Percentiles rank a stretch among this genome's conserved stretches.
Conservation (phyloP, 2,888 invertebrate species). For the Molorchus minor region DNA sequence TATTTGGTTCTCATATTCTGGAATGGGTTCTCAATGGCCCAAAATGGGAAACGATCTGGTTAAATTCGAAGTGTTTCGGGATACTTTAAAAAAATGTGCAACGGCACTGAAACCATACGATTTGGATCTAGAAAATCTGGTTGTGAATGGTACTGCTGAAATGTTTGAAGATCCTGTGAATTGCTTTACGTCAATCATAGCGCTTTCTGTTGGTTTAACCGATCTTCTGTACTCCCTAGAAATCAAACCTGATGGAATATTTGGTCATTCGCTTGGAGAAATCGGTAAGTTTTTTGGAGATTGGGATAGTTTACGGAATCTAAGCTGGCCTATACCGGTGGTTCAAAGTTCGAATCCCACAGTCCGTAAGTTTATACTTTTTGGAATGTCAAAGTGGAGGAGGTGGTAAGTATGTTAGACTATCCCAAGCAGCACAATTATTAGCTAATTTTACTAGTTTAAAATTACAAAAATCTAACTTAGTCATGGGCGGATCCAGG, state of each 20-base stretch:
- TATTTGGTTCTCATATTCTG: slow-evolving; percentile 73
- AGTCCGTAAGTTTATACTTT: too few species aligned
- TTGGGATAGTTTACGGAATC: too few species aligned
- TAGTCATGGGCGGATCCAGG: too few species aligned
- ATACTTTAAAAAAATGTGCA: slow-evolving; percentile 66
- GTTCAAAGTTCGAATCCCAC: too few species aligned
- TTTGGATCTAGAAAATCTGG: slow-evolving; percentile 64
- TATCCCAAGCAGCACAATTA: background rate
- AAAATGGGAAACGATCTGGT: slow-evolving; percentile 71
- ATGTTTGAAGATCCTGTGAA: slow-evolving; percentile 65
- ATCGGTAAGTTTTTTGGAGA: too few species aligned
- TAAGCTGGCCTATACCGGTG: too few species aligned
- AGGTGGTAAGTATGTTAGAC: background rate
- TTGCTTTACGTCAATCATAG: slow-evolving; percentile 69
- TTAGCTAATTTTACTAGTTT: slow-evolving; percentile 6
- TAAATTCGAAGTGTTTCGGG: slow-evolving; percentile 66
- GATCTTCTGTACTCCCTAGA: slow-evolving; percentile 79
- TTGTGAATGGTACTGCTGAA: slow-evolving; percentile 58
- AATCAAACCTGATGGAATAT: slow-evolving; percentile 86
- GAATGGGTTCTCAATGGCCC: slow-evolving; percentile 74
- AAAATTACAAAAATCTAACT: too few species aligned
- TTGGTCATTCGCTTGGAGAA: slow-evolving; percentile 93
- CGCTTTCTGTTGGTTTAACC: slow-evolving; percentile 78
- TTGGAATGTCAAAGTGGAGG: too few species aligned
- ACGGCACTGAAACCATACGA: slow-evolving; percentile 64